Percentiles rank a stretch among this genome's conserved stretches.
phyloP scores from a whole-genome alignment of 30 jellyfish, hydroid and myxozoan genomes.

The Catostylus mosaicus region DNA sequence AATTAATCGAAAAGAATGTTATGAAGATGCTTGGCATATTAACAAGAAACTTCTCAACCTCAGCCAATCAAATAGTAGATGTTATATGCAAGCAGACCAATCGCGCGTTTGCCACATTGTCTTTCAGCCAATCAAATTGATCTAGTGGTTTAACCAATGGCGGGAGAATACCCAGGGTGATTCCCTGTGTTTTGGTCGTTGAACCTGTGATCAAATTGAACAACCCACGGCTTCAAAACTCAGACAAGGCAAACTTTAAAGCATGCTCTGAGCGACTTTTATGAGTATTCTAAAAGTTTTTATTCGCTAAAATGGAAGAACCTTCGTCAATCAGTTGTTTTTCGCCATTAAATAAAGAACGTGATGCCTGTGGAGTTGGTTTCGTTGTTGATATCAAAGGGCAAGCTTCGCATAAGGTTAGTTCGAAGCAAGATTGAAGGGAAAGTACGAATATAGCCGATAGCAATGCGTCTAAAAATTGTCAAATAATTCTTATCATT shows the following conservation, averaged over 20 bases:
- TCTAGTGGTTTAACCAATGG: slow-evolving; percentile 26
- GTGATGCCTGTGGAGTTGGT: slow-evolving; percentile 96
- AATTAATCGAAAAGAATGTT: neutral
- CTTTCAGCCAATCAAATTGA: neutral
- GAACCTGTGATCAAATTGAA: neutral
- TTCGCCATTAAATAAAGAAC: slow-evolving; percentile 65
- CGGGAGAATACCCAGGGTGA: slow-evolving; percentile 32
- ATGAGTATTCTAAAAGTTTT: neutral
- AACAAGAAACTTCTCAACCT: neutral
- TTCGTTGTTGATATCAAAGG: slow-evolving; percentile 93
- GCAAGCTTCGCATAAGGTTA: slow-evolving; percentile 65
- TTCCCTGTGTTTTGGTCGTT: slow-evolving; percentile 27
- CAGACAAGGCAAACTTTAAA: neutral
- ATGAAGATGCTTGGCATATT: neutral
- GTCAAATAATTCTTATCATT: too few species aligned
- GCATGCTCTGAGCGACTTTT: neutral
- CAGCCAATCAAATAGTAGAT: too few species aligned
- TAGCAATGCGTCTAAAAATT: neutral
- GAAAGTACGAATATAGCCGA: neutral
- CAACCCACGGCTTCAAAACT: neutral
- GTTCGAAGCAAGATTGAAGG: neutral
- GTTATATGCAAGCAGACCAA: too few species aligned
- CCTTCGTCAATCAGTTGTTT: neutral
- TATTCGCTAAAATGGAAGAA: slow-evolving; percentile 28
- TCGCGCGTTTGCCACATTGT: too few species aligned